phyloP scores from a whole-genome alignment of 1,140 invertebrate genomes.

The Plodia interpunctella region DNA sequence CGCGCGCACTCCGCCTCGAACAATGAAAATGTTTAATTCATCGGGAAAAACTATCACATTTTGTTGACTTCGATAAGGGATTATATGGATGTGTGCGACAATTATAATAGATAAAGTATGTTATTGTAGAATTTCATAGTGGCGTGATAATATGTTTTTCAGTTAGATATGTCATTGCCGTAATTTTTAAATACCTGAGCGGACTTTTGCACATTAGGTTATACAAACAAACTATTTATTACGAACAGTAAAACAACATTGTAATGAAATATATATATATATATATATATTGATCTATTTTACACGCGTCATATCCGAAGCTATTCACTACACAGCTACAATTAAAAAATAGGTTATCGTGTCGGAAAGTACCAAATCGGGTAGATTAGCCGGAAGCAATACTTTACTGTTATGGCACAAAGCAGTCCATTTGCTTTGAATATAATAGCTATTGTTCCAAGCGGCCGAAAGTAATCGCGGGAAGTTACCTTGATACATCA shows the following conservation, averaged over 20 bases:
- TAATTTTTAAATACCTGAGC: too few relatives aligned
- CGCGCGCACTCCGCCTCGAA: conserved; percentile 24
- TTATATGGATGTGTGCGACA: too few relatives aligned
- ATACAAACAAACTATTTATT: too few relatives aligned
- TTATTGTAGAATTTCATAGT: too few relatives aligned
- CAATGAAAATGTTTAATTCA: conserved; percentile 59
- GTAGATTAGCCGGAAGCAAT: conserved; percentile 59
- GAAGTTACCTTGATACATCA: conserved; percentile 61
- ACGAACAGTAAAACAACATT: too few relatives aligned
- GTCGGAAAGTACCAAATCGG: conserved; percentile 41
- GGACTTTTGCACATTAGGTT: too few relatives aligned
- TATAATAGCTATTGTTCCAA: conserved; percentile 72
- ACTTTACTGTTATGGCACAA: conserved; percentile 52
- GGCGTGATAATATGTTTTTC: too few relatives aligned
- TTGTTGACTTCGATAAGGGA: conserved; percentile 26
- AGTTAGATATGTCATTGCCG: too few relatives aligned
- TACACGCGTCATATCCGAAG: background rate
- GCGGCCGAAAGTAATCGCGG: conserved; percentile 57
- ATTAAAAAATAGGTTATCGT: conserved; percentile 29
- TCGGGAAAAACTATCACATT: conserved; percentile 37
- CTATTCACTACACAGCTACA: conserved; percentile 2
- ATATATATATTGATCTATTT: too few relatives aligned
- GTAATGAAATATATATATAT: too few relatives aligned
- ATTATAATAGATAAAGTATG: too few relatives aligned
- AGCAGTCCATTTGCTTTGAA: conserved; percentile 59